Percentiles rank a stretch among this genome's conserved stretches.
Evolutionary conservation across 2,888 invertebrate genomes (phyloP).

Genomic region (Hypselothyrea guttata): DNA sequence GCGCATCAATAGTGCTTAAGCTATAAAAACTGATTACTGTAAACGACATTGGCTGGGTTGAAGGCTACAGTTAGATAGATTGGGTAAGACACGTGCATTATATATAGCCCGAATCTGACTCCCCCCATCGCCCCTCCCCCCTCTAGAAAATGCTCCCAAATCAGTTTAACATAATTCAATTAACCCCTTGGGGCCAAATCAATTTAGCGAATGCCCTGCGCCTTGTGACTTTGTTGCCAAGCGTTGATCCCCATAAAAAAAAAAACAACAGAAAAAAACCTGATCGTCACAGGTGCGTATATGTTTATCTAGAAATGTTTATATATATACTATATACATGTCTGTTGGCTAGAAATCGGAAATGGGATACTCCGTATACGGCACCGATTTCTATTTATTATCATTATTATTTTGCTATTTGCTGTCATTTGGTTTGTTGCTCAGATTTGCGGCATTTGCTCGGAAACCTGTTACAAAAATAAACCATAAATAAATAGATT

Average conservation of each 20-base stretch:
- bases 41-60: constrained; percentile 4
- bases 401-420: constrained; percentile 1
- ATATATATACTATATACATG: constrained; percentile 5
- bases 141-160: constrained; percentile 34
- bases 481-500: constrained; percentile 43
- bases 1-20: constrained; percentile 25
- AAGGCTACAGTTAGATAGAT: not conserved
- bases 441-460: constrained; percentile 19
- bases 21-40: constrained; percentile 40
- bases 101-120: no score
- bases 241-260: constrained; percentile 38
- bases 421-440: constrained; percentile 1
- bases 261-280: not conserved
- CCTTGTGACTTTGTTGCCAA: constrained; percentile 45
- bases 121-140: not conserved
- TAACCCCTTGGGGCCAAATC: constrained; percentile 76
- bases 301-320: not conserved
- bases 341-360: not conserved
- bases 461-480: constrained; percentile 65
- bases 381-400: constrained; percentile 17
- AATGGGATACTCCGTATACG: not conserved
- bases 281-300: constrained; percentile 32
- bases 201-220: constrained; percentile 48
- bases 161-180: constrained; percentile 71
- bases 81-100: constrained; percentile 2